Percentiles rank a stretch among this genome's conserved stretches.
phyloP scores from a whole-genome alignment of 2,888 invertebrate species.

The Phasia obesa region DNA sequence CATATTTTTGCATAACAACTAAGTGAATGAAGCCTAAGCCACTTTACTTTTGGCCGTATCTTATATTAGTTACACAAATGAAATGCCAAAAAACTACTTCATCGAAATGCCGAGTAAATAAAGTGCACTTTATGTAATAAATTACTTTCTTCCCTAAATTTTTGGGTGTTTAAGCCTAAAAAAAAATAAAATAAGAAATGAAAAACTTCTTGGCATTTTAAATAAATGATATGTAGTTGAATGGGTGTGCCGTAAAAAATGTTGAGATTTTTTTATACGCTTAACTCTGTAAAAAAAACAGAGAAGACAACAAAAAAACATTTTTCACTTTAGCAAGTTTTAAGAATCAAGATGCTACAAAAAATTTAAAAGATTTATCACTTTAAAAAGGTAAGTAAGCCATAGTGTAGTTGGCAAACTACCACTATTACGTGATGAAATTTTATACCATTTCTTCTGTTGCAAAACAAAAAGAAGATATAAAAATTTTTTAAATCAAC shows the following conservation, averaged over 20 bases:
- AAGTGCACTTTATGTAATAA: conserved; percentile 58
- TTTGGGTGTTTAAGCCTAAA: conserved; percentile 6
- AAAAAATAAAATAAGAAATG: neutral
- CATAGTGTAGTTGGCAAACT: neutral
- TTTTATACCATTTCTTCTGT: neutral
- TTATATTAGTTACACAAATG: conserved; percentile 33
- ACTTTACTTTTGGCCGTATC: conserved; percentile 54
- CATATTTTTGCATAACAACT: conserved; percentile 51
- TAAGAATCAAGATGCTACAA: neutral
- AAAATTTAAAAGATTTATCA: neutral
- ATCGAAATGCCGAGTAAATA: conserved; percentile 22
- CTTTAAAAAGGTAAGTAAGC: neutral
- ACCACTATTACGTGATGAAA: neutral
- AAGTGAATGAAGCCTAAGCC: conserved; percentile 35
- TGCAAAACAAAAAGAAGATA: no score
- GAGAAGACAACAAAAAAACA: neutral
- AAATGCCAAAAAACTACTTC: conserved; percentile 13
- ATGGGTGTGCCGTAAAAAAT: neutral
- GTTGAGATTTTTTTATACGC: no score
- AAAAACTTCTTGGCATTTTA: conserved; percentile 21
- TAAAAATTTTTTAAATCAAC: neutral
- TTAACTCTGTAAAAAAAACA: neutral
- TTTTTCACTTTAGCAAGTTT: neutral
- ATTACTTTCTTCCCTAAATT: conserved; percentile 14
- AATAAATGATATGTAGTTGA: conserved; percentile 16